These are phyloP conservation scores for Pseudopipra pipra DNA, from an alignment of 2,113 vertebrate genomes.

Conservation along the genomic window DNA sequence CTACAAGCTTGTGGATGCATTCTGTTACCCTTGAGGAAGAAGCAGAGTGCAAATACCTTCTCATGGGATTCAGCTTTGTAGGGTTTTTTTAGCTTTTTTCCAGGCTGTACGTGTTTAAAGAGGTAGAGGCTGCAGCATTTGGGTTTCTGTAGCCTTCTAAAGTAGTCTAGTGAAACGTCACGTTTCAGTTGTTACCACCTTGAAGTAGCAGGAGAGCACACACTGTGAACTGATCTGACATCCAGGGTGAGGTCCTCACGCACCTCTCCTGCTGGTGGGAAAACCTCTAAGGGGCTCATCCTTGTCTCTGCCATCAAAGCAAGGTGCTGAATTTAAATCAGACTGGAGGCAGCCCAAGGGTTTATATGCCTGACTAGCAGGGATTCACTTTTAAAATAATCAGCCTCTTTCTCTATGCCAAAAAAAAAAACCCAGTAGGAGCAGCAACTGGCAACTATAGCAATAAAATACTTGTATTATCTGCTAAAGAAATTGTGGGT, in stretches of 20 bases:
- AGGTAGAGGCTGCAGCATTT: background rate
- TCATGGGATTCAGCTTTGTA: background rate
- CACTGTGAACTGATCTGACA: background rate
- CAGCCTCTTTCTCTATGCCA: background rate
- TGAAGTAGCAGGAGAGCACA: background rate
- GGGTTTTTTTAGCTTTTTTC: background rate
- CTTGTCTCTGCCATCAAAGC: background rate
- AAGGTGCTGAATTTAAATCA: background rate
- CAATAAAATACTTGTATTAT: background rate
- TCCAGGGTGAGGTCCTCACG: background rate
- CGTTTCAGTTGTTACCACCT: background rate
- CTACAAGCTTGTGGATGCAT: background rate
- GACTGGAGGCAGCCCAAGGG: background rate
- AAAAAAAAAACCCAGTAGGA: background rate
- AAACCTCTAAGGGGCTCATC: background rate
- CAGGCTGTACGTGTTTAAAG: background rate
- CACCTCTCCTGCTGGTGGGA: background rate
- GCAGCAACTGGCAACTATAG: background rate
- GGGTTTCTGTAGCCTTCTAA: background rate
- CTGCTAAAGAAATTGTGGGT: background rate
- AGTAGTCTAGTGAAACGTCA: background rate
- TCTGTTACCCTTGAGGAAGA: background rate
- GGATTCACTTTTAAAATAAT: background rate
- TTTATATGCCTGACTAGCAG: background rate
- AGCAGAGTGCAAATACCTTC: background rate